These are phyloP conservation scores for Aphis gossypii DNA, from an alignment of 1,140 invertebrate genomes.

Conservation along the genomic window DNA sequence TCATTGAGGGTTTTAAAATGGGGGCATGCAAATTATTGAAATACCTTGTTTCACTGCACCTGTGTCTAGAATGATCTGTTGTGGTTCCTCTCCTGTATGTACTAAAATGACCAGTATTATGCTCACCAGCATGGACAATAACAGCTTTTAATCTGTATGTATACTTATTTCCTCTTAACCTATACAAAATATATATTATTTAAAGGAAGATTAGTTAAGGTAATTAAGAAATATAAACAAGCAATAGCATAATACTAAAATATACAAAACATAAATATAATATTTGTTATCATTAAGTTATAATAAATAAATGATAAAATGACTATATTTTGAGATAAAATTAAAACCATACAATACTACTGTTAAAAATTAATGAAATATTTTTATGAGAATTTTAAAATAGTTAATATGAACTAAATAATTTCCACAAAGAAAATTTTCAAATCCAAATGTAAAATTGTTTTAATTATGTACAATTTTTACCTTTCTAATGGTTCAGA, in stretches of 20 bases:
- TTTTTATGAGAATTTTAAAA: neutral
- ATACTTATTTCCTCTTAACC: constrained; percentile 62
- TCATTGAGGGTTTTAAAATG: neutral
- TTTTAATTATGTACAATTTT: neutral
- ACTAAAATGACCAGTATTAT: constrained; percentile 88
- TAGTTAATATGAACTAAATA: neutral
- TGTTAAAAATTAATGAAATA: neutral
- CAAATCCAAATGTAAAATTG: neutral
- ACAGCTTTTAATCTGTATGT: constrained; percentile 81
- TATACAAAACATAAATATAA: neutral
- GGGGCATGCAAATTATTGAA: constrained; percentile 38
- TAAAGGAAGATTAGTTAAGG: neutral
- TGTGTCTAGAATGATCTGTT: constrained; percentile 61
- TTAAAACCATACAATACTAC: neutral
- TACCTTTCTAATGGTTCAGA: constrained; percentile 45
- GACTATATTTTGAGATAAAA: neutral
- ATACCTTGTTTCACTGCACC: constrained; percentile 60
- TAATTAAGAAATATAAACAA: neutral
- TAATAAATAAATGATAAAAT: neutral
- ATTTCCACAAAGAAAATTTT: neutral
- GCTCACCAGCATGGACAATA: constrained; percentile 87
- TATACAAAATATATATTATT: constrained; percentile 19
- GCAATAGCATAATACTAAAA: neutral
- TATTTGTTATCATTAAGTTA: neutral
- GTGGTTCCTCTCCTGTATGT: constrained; percentile 79